Evolutionary conservation across 2,797 vertebrate species (phyloP), one percentile per base, ranked within the genome.

Genomic region (Oryzias dopingdopingensis): DNA sequence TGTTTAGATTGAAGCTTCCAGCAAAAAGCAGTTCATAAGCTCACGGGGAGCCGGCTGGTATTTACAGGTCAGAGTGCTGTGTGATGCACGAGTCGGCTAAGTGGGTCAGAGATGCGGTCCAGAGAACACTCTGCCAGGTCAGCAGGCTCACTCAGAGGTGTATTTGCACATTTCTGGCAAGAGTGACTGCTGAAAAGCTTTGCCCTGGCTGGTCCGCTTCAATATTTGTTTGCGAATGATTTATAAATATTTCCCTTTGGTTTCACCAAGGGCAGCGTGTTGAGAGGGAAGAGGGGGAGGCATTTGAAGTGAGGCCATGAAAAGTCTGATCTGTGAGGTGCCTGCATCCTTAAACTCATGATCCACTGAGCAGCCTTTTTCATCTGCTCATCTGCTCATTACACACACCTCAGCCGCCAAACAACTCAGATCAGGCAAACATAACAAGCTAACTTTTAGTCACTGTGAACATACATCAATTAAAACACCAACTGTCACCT

Each of bases 181-280:
- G 58, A 60, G 16, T 58, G 67, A 81, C 57, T 59, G 47, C 67
- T 48, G 53, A 77, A 71, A 60, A 54, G 68, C 51, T 74, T 61
- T 84, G 81, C 77, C 78, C 80, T 68, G 55, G 23, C 63, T 61
- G 83, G 84, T 79, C 72, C 59, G 76, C 51, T 70, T 72, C 74
- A 83, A 81, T 89, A 85, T 90, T 91, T 89, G 85, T 83, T 83
- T 86, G 72, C n/a, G 59, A 74, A 88, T 85, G 81, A 87, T 84
- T 86, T 84, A 89, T 89, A 89, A 90, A 93, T 88, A 87, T 89
- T 89, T 90, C 86, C 68, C 82, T 90, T 86, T 88, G 83, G 76
- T 83, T 76, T 83, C 50, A 56, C 81, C 56, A 60, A 83, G 79
- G 82, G 83, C 65, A 72, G 65, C 69, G 66, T 72, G 79, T 84